Base-by-base conservation (phyloP, 2,888 invertebrate genomes). In the Flabesymbios commensalis region DNA sequence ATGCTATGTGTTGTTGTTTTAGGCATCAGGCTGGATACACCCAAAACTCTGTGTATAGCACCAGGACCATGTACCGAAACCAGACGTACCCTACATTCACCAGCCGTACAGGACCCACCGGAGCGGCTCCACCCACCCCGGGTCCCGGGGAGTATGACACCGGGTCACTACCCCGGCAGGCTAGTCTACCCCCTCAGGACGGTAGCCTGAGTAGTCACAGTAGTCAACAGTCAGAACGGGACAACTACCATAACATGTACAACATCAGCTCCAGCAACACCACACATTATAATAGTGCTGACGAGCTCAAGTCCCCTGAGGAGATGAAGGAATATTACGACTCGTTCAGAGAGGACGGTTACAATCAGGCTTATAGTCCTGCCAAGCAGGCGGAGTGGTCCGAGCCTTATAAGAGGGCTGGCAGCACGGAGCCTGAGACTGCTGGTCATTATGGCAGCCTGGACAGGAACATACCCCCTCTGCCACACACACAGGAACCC, bases 21-120 rank as follows among this genome's bases (percentile, higher is more conserved):
- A n/a, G n/a, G n/a, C n/a, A 77, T 36, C 10, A 14, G 39, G 57
- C 62, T 24, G 80, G 79, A 2, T 80, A 81, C 70, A 74, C 76
- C 52, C 79, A 80, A 7, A 82, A 74, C 67, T 73, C 77, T 7
- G 76, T 79, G 31, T 80, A 80, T 68, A 71, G 72, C 51, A 78
- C 79, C 7, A 71, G 76, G 52, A 78, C 78, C 36, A 74, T 76
- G 61, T 83, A 83, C 69, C 76, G 83, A 33, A 78, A 74, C 62
- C 81, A 83, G 65, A 79, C 78, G 48, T 84, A 82, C 65, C 81
- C 80, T 2, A 82, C 81, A 45, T 83, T 80, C 64, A 78, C 79
- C 1, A 80, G 79, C 17, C 71, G 78, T 71, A n/a, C n/a, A n/a
- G 63, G 67, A 22, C 67, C 68, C 47, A 70, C 53, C 29, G 47